Evolutionary conservation across 2,888 invertebrate genomes (phyloP).

Genomic region (Thalpophila matura): DNA sequence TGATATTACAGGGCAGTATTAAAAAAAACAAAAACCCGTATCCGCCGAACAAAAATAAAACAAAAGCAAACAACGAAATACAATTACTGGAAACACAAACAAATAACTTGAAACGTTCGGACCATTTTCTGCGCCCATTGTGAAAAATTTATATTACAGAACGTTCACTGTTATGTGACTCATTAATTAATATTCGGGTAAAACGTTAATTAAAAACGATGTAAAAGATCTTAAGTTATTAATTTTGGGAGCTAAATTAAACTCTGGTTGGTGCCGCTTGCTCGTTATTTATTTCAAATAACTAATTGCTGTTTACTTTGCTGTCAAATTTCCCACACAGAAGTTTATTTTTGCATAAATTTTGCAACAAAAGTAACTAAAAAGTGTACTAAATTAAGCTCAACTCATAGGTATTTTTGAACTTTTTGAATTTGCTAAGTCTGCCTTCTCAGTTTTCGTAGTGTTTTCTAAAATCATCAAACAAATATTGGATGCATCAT

Average conservation of each 20-base stretch:
- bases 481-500: neutral
- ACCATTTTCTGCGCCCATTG: neutral
- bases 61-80: neutral
- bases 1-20: too few relatives aligned
- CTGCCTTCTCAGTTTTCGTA: neutral
- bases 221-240: conserved; percentile 48
- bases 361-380: neutral
- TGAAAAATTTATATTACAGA: neutral
- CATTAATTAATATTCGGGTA: conserved; percentile 41
- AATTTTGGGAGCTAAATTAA: conserved; percentile 51
- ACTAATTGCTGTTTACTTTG: conserved; percentile 44
- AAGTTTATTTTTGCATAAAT: neutral
- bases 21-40: too few relatives aligned
- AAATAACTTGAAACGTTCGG: neutral
- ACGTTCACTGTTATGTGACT: conserved; percentile 13
- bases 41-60: too few relatives aligned
- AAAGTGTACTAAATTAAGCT: neutral
- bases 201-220: conserved; percentile 52
- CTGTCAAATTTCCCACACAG: conserved; percentile 8
- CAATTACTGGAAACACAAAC: neutral
- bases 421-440: too few relatives aligned
- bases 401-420: too few relatives aligned
- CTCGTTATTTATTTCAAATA: conserved; percentile 44
- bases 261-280: conserved; percentile 23
- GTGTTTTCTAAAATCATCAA: neutral